Evolutionary conservation across 1,140 invertebrate genomes (phyloP).

Genomic region (Radopholus similis): DNA sequence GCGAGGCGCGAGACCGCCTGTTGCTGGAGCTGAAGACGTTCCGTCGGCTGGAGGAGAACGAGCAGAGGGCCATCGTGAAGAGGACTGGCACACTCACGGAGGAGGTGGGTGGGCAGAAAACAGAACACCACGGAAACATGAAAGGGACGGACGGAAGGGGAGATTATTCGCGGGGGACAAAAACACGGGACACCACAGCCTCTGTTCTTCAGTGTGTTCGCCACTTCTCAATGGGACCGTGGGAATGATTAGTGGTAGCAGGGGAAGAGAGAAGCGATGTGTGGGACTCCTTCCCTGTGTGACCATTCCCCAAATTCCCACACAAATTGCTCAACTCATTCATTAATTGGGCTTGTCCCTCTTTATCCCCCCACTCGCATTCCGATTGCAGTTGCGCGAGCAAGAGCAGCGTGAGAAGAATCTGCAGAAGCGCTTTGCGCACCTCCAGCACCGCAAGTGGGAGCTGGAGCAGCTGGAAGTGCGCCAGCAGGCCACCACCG

Average conservation of each 20-base stretch:
- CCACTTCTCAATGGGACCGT: no score
- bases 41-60: constrained; percentile 68
- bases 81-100: constrained; percentile 62
- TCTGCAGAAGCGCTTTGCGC: constrained; percentile 75
- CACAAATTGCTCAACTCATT: no score
- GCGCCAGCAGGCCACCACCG: constrained; percentile 34
- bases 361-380: not conserved
- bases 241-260: no score
- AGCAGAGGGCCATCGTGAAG: constrained; percentile 81
- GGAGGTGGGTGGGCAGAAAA: constrained; percentile 36
- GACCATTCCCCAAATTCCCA: no score
- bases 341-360: not conserved
- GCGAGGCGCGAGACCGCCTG: constrained; percentile 80
- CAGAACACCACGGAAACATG: no score
- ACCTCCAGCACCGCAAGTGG: constrained; percentile 65
- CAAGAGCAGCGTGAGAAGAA: constrained; percentile 83
- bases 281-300: no score
- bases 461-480: constrained; percentile 48
- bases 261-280: no score
- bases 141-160: not conserved
- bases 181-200: no score
- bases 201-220: no score
- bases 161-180: no score
- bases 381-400: constrained; percentile 63
- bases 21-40: constrained; percentile 92